A percentile compares a stretch with the other conserved stretches of the same genome.
Evolutionary conservation across 2,797 vertebrate genomes (phyloP).

Genomic region (Peromyscus melanophrys): DNA sequence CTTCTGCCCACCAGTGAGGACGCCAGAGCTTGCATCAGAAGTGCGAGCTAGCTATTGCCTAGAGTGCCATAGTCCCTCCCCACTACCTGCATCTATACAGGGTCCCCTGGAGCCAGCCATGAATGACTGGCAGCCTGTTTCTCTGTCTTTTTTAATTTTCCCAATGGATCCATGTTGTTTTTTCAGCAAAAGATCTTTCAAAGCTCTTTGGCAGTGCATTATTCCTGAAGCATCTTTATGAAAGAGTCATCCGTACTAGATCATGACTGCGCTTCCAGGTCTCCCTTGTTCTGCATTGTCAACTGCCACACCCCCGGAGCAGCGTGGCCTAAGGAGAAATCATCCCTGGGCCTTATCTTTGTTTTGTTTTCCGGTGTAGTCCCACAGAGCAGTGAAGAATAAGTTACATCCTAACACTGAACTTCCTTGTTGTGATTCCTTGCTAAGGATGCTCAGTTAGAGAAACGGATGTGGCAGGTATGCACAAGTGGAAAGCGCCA

Average conservation of each 20-base stretch:
- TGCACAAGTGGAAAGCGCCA: background rate
- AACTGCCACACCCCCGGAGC: background rate
- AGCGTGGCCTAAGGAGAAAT: background rate
- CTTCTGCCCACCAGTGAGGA: background rate
- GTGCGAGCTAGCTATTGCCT: background rate
- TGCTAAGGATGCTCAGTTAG: background rate
- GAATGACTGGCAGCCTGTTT: background rate
- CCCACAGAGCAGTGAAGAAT: background rate
- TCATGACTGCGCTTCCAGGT: background rate
- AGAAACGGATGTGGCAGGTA: background rate
- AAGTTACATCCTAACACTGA: background rate
- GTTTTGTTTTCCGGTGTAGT: background rate
- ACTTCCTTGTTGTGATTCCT: background rate
- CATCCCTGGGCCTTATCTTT: background rate
- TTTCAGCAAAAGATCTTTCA: constrained; percentile 13
- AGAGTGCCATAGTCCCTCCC: background rate
- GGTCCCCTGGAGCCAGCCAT: background rate
- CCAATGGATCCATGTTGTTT: constrained; percentile 8
- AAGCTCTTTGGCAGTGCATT: background rate
- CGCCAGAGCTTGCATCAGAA: background rate
- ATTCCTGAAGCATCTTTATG: background rate
- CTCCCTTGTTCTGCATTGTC: background rate
- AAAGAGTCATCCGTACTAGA: background rate
- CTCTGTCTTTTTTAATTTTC: background rate
- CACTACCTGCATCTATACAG: background rate